Conservation (phyloP, 2,888 invertebrate genomes). For the Tiliacea aurago region DNA sequence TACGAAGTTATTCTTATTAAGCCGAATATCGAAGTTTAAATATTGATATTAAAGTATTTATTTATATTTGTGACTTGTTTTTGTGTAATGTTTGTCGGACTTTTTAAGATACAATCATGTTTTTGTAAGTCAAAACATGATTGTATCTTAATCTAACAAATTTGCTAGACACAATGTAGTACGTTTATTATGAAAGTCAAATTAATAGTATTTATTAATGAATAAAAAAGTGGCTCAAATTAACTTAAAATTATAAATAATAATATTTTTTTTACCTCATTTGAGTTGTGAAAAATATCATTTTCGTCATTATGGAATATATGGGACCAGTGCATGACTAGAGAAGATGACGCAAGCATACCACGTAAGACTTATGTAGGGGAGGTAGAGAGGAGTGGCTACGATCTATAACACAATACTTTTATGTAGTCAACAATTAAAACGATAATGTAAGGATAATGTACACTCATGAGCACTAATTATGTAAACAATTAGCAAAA, state of each 20-base stretch:
- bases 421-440: not conserved
- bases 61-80: slow-evolving; percentile 41
- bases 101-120: no score
- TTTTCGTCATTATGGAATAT: not conserved
- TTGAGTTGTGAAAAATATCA: not conserved
- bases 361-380: not conserved
- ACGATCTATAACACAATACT: not conserved
- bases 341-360: not conserved
- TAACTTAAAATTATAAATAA: not conserved
- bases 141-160: no score
- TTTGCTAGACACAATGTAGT: no score
- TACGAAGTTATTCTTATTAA: slow-evolving; percentile 56
- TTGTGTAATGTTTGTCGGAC: slow-evolving; percentile 13
- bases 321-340: not conserved
- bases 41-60: slow-evolving; percentile 49
- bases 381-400: not conserved
- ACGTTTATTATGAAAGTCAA: not conserved
- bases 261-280: no score
- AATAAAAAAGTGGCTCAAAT: no score
- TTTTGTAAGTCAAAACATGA: no score
- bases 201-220: not conserved
- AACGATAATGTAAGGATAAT: no score
- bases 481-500: no score
- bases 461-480: no score
- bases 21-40: slow-evolving; percentile 27